These are phyloP conservation scores for Micronisus gabar DNA, from an alignment of 2,113 vertebrate genomes.

Conservation along the genomic window DNA sequence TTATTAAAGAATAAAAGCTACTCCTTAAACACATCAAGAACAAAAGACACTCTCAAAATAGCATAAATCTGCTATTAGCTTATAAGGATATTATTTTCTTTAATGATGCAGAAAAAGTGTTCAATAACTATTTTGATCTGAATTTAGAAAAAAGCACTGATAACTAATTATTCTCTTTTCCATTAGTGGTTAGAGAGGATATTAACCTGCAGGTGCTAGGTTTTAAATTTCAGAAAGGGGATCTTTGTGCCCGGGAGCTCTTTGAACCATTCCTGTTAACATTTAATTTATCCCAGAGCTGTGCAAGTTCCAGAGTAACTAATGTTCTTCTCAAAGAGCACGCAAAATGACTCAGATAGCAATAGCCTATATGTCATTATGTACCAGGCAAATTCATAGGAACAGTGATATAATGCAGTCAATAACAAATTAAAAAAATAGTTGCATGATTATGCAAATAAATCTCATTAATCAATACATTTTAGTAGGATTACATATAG, in stretches of 20 bases:
- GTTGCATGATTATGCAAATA: neutral
- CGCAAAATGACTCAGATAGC: fast-evolving
- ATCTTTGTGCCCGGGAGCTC: neutral
- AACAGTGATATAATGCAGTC: neutral
- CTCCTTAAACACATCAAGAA: neutral
- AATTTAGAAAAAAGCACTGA: neutral
- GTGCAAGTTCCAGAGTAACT: neutral
- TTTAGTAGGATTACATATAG: neutral
- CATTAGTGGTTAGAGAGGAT: neutral
- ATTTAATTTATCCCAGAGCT: neutral
- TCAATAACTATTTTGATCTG: neutral
- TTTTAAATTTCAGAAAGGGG: neutral
- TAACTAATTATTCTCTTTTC: neutral
- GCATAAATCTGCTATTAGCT: neutral
- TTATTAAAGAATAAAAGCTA: neutral
- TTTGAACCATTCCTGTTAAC: neutral
- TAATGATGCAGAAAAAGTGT: neutral
- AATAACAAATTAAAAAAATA: neutral
- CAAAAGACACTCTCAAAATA: neutral
- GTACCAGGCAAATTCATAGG: neutral
- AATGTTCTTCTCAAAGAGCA: neutral
- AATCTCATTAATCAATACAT: neutral
- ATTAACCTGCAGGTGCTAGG: neutral
- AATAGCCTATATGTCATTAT: neutral
- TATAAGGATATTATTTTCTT: neutral